phyloP scores from a whole-genome alignment of 1,140 invertebrate genomes.

The Paralvinella palmiformis region DNA sequence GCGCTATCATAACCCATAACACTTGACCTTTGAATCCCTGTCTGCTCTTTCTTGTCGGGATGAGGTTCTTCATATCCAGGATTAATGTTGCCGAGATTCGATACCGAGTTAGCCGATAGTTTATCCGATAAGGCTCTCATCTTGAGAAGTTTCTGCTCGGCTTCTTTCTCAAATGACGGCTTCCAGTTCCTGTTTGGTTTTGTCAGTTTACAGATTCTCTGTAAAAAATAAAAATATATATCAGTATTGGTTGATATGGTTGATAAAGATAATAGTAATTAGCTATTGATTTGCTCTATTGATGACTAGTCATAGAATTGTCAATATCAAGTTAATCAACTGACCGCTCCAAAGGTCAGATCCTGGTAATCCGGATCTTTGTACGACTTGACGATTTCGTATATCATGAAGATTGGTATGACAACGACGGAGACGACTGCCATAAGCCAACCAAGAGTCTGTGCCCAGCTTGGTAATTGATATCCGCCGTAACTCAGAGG shows the following conservation, averaged over 20 bases:
- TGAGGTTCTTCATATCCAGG: no score
- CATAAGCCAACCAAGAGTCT: constrained; percentile 17
- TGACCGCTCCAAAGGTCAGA: constrained; percentile 5
- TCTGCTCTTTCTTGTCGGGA: neutral
- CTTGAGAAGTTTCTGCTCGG: neutral
- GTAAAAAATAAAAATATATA: neutral
- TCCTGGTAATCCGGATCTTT: constrained; percentile 9
- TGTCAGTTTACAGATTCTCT: constrained; percentile 5
- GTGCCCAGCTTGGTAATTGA: constrained; percentile 13
- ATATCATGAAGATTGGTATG: neutral
- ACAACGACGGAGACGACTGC: constrained; percentile 3
- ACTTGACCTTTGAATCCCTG: neutral
- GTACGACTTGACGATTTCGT: constrained; percentile 11
- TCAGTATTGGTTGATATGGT: neutral
- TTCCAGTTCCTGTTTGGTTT: constrained; percentile 1
- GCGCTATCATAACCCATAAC: no score
- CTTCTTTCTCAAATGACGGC: neutral
- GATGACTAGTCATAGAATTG: neutral
- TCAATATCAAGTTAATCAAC: neutral
- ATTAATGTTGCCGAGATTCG: neutral
- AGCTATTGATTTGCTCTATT: neutral
- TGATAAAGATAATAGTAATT: neutral
- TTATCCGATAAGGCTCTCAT: neutral
- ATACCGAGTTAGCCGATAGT: neutral
- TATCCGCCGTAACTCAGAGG: constrained; percentile 12